Evolutionary conservation across 2,888 invertebrate species (phyloP), one percentile per base, ranked within the genome.

Genomic region (Drosophila kuntzei): DNA sequence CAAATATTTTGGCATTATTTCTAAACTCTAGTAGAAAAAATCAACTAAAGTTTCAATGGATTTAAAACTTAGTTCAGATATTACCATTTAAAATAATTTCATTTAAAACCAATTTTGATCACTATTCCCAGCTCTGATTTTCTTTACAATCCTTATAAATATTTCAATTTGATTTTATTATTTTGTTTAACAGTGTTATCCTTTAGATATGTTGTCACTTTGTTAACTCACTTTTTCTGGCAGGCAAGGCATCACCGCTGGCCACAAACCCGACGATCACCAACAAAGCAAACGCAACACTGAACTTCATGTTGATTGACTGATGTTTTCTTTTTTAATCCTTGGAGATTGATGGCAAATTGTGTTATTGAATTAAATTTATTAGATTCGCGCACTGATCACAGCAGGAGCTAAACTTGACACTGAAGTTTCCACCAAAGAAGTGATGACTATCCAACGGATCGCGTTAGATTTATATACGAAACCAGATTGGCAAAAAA

Each of bases 401-500:
- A 90, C 90, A 41, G 88, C 87, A 89, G 91, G 92, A 92, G 92
- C 92, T 92, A 92, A 92, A 92, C 92, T 91, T 92, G 84, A 87
- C 91, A 87, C 89, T 90, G 85, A 91, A 92, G 92, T 92, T 92
- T 92, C 92, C 92, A 92, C 92, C 92, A 90, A 90, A 90, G 90
- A 90, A 92, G 89, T 92, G 92, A 92, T 92, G 89, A 83, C 90
- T 88, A 82, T 53, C 61, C 81, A 82, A 64, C 71, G 89, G 74
- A 85, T 75, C 82, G 84, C 88, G 90, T 92, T 92, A 92, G 92
- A 92, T 91, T 92, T 92, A 91, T 92, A 92, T 92, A 92, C 90
- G 84, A 86, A 85, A 76, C 11, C 84, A 65, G 70, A 64, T 61
- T 58, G 80, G 79, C 87, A 80, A 85, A 89, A 89, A 71, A 57